Base-by-base conservation (phyloP, 1,140 invertebrate species). In the Ericerus pela region DNA sequence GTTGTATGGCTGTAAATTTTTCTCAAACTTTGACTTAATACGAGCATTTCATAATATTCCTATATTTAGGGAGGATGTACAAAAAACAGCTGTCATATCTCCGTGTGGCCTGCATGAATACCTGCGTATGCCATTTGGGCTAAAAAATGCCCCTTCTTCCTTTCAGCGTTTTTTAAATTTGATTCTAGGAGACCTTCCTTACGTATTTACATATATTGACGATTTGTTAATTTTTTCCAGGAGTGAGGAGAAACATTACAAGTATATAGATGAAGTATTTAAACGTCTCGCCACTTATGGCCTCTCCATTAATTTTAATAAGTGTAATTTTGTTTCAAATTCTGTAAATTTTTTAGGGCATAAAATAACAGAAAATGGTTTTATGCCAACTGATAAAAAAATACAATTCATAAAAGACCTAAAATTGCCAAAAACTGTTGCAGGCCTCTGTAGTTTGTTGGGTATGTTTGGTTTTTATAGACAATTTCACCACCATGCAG, bases 321-420 rank as follows among this genome's bases (percentile, higher is more conserved):
- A 69, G 56, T 67, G 63, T 54, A 47, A 51, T 10, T 65, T 69
- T 36, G 65, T 64, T 12, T 53, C 52, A 3, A 5, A 59, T 1
- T 59, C 63, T 18, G 57, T 69, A 5, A 51, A 30, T 1, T 69
- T 68, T 51, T 57, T 68, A 14, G 68, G 68, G 8, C 63, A 68
- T 59, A 5, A 30, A 6, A 58, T 71, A 5, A 58, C 56, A 14
- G 16, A 47, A 0, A 12, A 63, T 0, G 67, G 66, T 0, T 63
- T 63, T 0, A 55, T 56, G 36, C 69, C 69, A 2, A 59, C 62
- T 0, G 37, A 59, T 2, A 60, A 65, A 1, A 64, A 63, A 36
- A 58, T 70, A n/a, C n/a, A 33, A 2, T 38, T 59, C 2, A 54
- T 60, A 4, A 20, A 3, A 1, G 4, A 55, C 26, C 22, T 52